phyloP scores from a whole-genome alignment of 1,140 invertebrate species.

The Heliconius nattereri region DNA sequence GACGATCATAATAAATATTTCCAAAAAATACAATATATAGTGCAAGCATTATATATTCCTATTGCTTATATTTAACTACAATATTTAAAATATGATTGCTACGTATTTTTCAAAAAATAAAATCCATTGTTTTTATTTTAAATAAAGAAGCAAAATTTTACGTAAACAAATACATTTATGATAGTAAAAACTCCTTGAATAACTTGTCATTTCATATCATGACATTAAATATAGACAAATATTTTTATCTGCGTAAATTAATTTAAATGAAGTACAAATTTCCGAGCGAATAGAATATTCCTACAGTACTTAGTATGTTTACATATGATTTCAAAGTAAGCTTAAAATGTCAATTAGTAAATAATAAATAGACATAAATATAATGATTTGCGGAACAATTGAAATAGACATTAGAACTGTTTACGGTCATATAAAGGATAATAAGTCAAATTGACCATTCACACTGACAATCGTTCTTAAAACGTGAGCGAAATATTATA shows the following conservation, averaged over 20 bases:
- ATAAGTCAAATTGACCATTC: constrained; percentile 34
- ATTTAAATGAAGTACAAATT: not conserved
- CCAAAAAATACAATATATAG: not conserved
- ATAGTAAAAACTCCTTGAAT: not conserved
- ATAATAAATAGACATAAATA: constrained; percentile 31
- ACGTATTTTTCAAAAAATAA: not conserved
- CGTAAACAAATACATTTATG: not conserved
- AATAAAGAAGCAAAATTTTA: not conserved
- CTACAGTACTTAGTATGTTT: constrained; percentile 15
- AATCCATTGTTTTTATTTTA: not conserved
- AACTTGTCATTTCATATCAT: not conserved
- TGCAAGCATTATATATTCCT: not conserved
- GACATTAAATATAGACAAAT: constrained; percentile 2
- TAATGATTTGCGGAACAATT: constrained; percentile 23
- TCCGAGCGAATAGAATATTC: not conserved
- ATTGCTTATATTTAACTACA: not conserved
- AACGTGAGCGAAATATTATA: constrained; percentile 47
- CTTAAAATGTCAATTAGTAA: constrained; percentile 26
- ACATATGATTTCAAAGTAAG: constrained; percentile 5
- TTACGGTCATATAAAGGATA: constrained; percentile 25
- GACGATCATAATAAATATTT: not conserved
- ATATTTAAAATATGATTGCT: not conserved
- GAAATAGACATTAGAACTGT: constrained; percentile 27
- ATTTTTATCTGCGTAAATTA: not conserved
- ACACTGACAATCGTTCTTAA: constrained; percentile 37